Evolutionary conservation across 2,888 invertebrate species (phyloP).

Genomic region (Spicauda simplicius): DNA sequence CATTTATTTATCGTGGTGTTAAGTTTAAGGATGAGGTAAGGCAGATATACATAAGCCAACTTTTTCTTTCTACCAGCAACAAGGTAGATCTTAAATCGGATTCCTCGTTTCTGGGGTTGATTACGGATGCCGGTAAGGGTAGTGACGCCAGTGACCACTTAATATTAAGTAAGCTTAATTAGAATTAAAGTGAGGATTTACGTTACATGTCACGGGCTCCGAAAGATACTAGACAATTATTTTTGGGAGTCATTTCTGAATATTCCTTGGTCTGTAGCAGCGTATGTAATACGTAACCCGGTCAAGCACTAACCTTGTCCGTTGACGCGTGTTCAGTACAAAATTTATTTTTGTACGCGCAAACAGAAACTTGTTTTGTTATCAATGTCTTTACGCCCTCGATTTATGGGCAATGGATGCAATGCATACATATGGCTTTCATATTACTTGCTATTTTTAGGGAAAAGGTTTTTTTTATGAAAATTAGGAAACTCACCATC

Average conservation of each 20-base stretch:
- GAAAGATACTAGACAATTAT: neutral
- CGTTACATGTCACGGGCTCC: neutral
- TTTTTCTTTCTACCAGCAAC: too few species aligned
- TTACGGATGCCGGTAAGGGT: too few species aligned
- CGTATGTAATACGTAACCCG: conserved; percentile 10
- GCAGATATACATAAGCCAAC: neutral
- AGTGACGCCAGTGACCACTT: too few species aligned
- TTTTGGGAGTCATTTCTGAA: neutral
- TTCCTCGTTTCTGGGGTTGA: too few species aligned
- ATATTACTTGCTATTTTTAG: neutral
- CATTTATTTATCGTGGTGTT: too few species aligned
- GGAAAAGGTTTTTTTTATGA: too few species aligned
- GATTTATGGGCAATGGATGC: conserved; percentile 19
- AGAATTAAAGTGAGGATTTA: too few species aligned
- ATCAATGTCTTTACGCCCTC: conserved; percentile 39
- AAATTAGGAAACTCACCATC: too few species aligned
- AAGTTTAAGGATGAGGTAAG: neutral
- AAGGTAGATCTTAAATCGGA: too few species aligned
- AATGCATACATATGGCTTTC: neutral
- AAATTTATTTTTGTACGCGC: conserved; percentile 41
- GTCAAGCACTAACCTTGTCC: conserved; percentile 37
- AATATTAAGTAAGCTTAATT: too few species aligned
- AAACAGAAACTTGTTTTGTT: conserved; percentile 40
- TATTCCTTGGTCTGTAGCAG: neutral
- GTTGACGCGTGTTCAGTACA: conserved; percentile 34